Percentiles rank a stretch among this genome's conserved stretches.
Evolutionary conservation across 2,888 invertebrate genomes (phyloP).

Genomic region (Linnaemya vulpina): DNA sequence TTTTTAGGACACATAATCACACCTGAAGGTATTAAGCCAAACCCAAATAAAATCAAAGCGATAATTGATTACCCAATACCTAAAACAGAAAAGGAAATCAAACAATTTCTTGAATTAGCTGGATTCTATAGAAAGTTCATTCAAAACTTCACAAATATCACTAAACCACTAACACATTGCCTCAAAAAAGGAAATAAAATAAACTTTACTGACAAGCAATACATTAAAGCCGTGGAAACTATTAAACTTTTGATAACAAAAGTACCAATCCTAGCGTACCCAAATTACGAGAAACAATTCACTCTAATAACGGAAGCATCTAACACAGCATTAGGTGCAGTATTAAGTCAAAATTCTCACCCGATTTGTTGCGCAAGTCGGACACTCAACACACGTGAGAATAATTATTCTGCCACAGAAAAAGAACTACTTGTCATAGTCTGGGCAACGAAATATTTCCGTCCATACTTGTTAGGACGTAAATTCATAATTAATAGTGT

Average conservation of each 20-base stretch:
- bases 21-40: conserved; percentile 73
- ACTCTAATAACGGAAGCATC: no score
- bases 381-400: no score
- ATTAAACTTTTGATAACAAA: no score
- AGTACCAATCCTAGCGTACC: no score
- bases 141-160: conserved; percentile 67
- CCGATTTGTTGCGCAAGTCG: no score
- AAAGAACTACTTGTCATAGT: no score
- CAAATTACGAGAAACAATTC: no score
- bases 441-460: no score
- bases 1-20: conserved; percentile 37
- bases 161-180: conserved; percentile 15
- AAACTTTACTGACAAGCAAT: neutral
- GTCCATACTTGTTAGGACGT: no score
- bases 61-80: conserved; percentile 68
- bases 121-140: conserved; percentile 74
- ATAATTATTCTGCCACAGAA: no score
- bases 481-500: no score
- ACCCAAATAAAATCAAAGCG: conserved; percentile 75
- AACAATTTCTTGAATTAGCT: conserved; percentile 74
- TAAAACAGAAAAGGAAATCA: conserved; percentile 74
- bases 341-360: no score
- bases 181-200: neutral
- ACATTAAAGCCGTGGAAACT: conserved; percentile 8
- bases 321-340: conserved; percentile 4